These are phyloP conservation scores for Gobio occitaniae DNA, from an alignment of 2,797 vertebrate species.

Conservation along the genomic window DNA sequence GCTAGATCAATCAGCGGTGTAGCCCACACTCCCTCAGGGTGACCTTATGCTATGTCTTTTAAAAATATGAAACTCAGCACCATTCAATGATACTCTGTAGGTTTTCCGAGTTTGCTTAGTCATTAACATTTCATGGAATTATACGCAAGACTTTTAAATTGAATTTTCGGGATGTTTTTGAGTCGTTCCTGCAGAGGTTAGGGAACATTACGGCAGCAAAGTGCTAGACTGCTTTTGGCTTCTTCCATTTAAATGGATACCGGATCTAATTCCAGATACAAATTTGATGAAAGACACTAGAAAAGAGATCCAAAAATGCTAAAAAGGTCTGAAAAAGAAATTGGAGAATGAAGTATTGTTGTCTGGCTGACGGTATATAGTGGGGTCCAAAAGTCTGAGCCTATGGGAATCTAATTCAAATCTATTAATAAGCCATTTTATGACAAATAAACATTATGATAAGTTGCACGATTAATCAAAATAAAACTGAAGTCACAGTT, in stretches of 20 bases:
- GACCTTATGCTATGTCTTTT: constrained; percentile 40
- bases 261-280: constrained; percentile 38
- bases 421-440: background rate
- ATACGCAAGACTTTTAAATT: background rate
- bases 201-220: constrained; percentile 1
- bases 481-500: background rate
- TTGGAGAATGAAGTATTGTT: background rate
- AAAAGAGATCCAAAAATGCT: constrained; percentile 18
- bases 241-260: constrained; percentile 20
- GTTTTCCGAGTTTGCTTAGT: constrained; percentile 22
- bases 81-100: constrained; percentile 26
- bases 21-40: constrained; percentile 43
- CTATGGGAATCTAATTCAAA: background rate
- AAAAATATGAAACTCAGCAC: constrained; percentile 32
- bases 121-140: constrained; percentile 33
- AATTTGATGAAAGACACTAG: constrained; percentile 18
- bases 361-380: background rate
- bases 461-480: background rate
- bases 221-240: constrained; percentile 21
- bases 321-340: background rate
- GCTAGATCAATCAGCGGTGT: constrained; percentile 28
- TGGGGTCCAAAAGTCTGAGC: background rate
- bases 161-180: constrained; percentile 20
- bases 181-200: background rate
- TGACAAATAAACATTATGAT: background rate